Base-by-base conservation (phyloP, 2,113 vertebrate genomes). In the Oceanites oceanicus region DNA sequence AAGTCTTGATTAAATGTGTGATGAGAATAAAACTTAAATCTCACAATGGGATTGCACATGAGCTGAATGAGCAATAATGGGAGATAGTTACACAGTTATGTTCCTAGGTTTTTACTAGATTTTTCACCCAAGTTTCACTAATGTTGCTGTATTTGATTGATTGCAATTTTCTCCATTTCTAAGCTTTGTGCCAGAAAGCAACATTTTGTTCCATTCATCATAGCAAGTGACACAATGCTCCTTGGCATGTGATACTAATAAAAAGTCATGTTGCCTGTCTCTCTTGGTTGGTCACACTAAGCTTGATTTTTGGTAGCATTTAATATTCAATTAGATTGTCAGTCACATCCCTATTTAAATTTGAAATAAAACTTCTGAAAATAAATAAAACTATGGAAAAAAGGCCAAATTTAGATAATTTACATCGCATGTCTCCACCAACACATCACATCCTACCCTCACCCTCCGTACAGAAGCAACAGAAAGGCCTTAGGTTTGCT, bases 161-260 rank as follows among this genome's bases (percentile, higher is more conserved):
- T 92, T 94, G 85, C 50, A 76, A 88, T 97, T 97, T 96, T 95
- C 68, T 94, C 32, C 7, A 96, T 88, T 96, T 96, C 84, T 73
- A 78, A 97, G 91, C 86, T 94, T 96, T 97, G 87, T 96, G 96
- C 88, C 92, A 97, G 96, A 97, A 97, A 96, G 82, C 87, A 97
- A 97, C 87, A 83, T 92, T 96, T 79, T 94, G 76, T 96, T 96
- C 72, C 88, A 97, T 97, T 94, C 93, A 53, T 96, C 93, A 97
- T 53, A 86, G 66, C 86, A 97, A 94, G 83, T 79, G 66, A 93
- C 81, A 96, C 65, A 93, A 81, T 90, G 81, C 92, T 96, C 97
- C 45, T 63, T 96, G 92, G 91, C 79, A 88, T 91, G 74, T 91
- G 87, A 91, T 72, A 98, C 96, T 96, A 97, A 95, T 96, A 97